Evolutionary conservation across 37 sponge, comb jelly and placozoan species (phyloP), one percentile per base, ranked within the genome.

Genomic region (Diacarnus erythraeanus): DNA sequence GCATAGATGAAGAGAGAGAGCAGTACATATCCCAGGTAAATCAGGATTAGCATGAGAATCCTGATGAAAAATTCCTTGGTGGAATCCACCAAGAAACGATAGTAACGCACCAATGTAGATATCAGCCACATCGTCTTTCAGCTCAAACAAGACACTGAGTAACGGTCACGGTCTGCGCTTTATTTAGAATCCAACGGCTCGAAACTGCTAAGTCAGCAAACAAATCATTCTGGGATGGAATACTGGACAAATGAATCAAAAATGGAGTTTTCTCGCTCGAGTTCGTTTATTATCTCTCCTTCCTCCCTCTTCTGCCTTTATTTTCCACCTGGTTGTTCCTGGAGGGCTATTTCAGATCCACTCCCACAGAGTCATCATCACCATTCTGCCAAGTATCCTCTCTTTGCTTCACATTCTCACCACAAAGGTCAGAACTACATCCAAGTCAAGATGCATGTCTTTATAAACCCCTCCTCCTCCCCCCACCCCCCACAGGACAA

Each of bases 1-100:
- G 89, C 89, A 59, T 92, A 92, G 29, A 88, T 80, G 74, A 88
- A 84, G 42, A 92, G 89, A 2, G 93, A 84, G 26, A 88, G 74
- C 6, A 88, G 76, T 37, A 88, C 78, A 47, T 92, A 92, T 38
- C 93, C 89, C 0, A 88, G 73, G 51, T 88, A 82, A 35, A 88
- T 77, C 31, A 81, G 66, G 0, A 88, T 57, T 21, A 72, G 77
- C 71, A 82, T 76, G 64, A 77, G 36, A 20, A 76, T 33, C 2
- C 83, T 29, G 38, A 88, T 81, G 57, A 88, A 71, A 9, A 82
- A 22, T 67, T 82, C 88, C 63, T 80, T 80, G n/a, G 86, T 76
- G 60, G 77, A 77, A 30, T 77, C 77, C 38, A 77, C 34, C 61
- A 71, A 37, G 38, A 43, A 18, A 27, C 25, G 26, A 39, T 84